Conservation (phyloP, 1,140 invertebrate species). For the Drosophila leontia region DNA sequence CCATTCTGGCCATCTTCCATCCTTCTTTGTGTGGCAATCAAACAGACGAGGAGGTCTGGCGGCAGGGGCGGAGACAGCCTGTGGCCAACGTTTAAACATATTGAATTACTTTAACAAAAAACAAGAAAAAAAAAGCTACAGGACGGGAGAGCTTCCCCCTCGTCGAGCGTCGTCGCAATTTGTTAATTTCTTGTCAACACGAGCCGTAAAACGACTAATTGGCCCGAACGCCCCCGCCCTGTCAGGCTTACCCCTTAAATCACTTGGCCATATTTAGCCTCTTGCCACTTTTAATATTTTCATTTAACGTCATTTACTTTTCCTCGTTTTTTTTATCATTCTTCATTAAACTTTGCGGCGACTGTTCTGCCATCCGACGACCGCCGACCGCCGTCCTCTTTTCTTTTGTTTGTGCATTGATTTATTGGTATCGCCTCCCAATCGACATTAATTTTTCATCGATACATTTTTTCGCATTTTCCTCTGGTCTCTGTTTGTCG, state of each 20-base stretch:
- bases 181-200: slow-evolving; percentile 81
- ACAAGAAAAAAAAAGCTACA: slow-evolving; percentile 2
- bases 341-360: slow-evolving; percentile 72
- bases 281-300: slow-evolving; percentile 71
- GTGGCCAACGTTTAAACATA: slow-evolving; percentile 77
- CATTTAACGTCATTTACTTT: slow-evolving; percentile 72
- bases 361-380: slow-evolving; percentile 1
- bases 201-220: slow-evolving; percentile 60
- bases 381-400: neutral
- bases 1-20: slow-evolving; percentile 20
- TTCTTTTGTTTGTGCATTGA: slow-evolving; percentile 69
- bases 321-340: slow-evolving; percentile 57
- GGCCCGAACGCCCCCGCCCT: slow-evolving; percentile 42
- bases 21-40: slow-evolving; percentile 73
- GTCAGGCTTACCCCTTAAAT: slow-evolving; percentile 38
- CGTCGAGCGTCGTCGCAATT: slow-evolving; percentile 46
- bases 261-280: slow-evolving; percentile 61
- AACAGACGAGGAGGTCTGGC: slow-evolving; percentile 26
- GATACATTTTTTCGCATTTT: slow-evolving; percentile 56
- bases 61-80: slow-evolving; percentile 27
- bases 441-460: slow-evolving; percentile 79
- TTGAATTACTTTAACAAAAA: slow-evolving; percentile 73
- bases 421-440: slow-evolving; percentile 76
- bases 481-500: slow-evolving; percentile 59
- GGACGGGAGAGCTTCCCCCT: neutral